Evolutionary conservation across 2,888 invertebrate genomes (phyloP), one percentile per base, ranked within the genome.

Genomic region (Cyclophora punctaria): DNA sequence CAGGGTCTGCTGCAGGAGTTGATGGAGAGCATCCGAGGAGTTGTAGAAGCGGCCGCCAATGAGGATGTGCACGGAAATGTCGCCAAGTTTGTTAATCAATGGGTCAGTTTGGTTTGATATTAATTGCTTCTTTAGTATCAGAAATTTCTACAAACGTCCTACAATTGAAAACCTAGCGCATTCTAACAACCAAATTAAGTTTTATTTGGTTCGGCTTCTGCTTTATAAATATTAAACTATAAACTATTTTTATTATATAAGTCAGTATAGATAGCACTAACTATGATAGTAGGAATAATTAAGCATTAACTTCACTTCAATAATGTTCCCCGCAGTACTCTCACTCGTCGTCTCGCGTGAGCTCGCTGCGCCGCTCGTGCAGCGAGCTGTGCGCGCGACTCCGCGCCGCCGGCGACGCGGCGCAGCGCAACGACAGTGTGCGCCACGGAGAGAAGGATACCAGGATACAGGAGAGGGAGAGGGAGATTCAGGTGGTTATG

Each of bases 91-190:
- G 66, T 78, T 2, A 57, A 72, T 7, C 65, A 73, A 40, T 82
- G 83, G 83, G 83, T 82, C 20, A 69, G 73, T 60, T 20, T 20
- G 20, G 20, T 20, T 20, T 2, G 20, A 20, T 20, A 20, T 20
- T 20, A 20, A 20, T 20, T 20, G 20, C 20, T 20, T 20, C 20
- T 20, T 20, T 20, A 20, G 20, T 20, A 20, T 20, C 20, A 20
- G 20, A 20, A 20, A 20, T 20, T 20, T 20, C 20, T n/a, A 62
- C 63, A 0, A 56, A 67, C 41, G 64, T 63, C 1, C 66, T 77
- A 34, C 62, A 67, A 7, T 62, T 68, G 2, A 76, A 67, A 50
- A 78, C 72, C 42, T 56, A 59, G 2, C 20, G 20, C 20, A 20
- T 20, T 20, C 20, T 20, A 20, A 20, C 20, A 20, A 2, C 1